Conservation (phyloP, 2,888 invertebrate species). For the Agrochola litura region DNA sequence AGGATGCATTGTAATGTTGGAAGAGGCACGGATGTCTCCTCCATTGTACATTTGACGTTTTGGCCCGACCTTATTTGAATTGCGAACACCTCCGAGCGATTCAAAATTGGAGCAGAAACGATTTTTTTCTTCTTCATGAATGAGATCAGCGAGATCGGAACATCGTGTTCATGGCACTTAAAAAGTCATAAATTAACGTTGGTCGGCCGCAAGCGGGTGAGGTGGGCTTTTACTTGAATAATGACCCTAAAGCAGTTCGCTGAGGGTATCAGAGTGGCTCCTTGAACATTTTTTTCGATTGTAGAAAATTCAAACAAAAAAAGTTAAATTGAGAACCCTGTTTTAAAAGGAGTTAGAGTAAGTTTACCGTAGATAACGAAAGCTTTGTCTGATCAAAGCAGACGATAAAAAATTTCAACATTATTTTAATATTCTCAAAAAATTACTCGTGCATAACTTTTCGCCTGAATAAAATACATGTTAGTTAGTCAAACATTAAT, state of each 20-base stretch:
- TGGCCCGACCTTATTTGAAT: slow-evolving; percentile 56
- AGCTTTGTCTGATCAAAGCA: slow-evolving; percentile 17
- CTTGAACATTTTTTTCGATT: slow-evolving; percentile 66
- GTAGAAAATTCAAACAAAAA: slow-evolving; percentile 26
- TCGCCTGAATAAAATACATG: slow-evolving; percentile 17
- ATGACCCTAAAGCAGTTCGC: slow-evolving; percentile 74
- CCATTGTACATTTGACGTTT: slow-evolving; percentile 49
- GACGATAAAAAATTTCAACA: not conserved
- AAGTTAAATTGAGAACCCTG: slow-evolving; percentile 13
- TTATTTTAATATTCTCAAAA: slow-evolving; percentile 1
- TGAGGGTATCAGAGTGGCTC: slow-evolving; percentile 65
- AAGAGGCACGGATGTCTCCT: slow-evolving; percentile 41
- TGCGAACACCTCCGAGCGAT: slow-evolving; percentile 51
- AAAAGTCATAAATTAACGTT: slow-evolving; percentile 84
- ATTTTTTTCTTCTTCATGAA: slow-evolving; percentile 72
- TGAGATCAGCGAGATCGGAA: slow-evolving; percentile 75
- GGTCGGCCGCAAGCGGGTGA: slow-evolving; percentile 73
- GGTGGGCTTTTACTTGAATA: slow-evolving; percentile 79
- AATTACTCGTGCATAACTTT: not conserved
- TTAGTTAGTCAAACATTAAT: slow-evolving; percentile 41
- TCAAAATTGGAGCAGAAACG: slow-evolving; percentile 64
- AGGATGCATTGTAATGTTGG: slow-evolving; percentile 54
- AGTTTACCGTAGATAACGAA: slow-evolving; percentile 17
- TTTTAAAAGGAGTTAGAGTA: slow-evolving; percentile 10
- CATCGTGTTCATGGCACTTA: slow-evolving; percentile 82